A percentile compares a stretch with the other conserved stretches of the same genome.
Evolutionary conservation across 2,113 vertebrate genomes (phyloP).

Genomic region (Scolopax mira): DNA sequence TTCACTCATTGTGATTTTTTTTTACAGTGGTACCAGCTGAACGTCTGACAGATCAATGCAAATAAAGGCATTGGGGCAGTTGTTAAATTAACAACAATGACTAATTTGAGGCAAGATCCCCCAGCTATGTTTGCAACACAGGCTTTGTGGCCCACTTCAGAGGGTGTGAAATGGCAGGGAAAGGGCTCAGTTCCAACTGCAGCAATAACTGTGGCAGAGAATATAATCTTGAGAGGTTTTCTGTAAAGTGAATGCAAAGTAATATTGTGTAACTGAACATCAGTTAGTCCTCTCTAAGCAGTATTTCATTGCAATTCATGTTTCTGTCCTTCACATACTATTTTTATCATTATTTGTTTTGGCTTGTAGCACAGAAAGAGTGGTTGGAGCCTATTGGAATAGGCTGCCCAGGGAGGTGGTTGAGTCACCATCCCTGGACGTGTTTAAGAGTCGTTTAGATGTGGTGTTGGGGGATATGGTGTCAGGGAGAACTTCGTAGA

Average conservation of each 20-base stretch:
- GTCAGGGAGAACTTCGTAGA: no score
- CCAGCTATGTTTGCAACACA: rapidly evolving
- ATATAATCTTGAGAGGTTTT: background rate
- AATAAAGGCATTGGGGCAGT: background rate
- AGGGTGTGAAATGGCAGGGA: background rate
- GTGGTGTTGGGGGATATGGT: no score
- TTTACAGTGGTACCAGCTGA: background rate
- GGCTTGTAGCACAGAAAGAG: rapidly evolving
- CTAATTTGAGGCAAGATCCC: background rate
- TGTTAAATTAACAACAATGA: background rate
- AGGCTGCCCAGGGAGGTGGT: no score
- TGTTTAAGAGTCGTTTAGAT: no score
- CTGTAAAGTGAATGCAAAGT: background rate
- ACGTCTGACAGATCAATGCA: background rate
- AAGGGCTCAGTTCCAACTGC: background rate
- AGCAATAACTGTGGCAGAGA: background rate
- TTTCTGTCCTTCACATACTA: background rate
- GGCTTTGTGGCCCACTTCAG: background rate
- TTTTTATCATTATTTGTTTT: background rate
- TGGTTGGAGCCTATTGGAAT: no score
- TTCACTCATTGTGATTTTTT: background rate
- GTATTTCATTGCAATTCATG: rapidly evolving
- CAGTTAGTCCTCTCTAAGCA: background rate
- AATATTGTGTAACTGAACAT: background rate
- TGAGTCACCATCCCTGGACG: no score